Percentiles rank a stretch among this genome's conserved stretches.
Conservation (phyloP, 2,797 vertebrate genomes). For the Steatocranus sp. region DNA sequence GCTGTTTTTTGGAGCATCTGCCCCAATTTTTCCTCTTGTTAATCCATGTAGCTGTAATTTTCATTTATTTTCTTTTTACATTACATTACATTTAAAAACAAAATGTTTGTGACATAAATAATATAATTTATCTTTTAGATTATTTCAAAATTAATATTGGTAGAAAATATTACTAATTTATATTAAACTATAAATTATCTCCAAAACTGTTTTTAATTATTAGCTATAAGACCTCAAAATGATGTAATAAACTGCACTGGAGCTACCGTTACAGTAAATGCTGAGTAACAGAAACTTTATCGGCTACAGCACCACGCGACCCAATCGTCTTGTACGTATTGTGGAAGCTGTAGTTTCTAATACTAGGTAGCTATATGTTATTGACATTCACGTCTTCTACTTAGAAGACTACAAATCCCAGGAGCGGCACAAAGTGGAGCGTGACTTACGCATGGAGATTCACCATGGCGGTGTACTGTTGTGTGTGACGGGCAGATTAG, state of each 20-base stretch:
- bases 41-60: neutral
- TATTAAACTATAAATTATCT: neutral
- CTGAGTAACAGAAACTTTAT: neutral
- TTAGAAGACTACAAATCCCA: conserved; percentile 61
- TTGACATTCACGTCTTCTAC: rapidly evolving
- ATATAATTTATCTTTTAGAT: neutral
- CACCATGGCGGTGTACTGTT: conserved; percentile 62
- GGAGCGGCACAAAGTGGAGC: neutral
- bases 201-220: neutral
- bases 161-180: neutral
- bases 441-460: conserved; percentile 55
- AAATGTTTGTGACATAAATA: neutral
- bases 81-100: neutral
- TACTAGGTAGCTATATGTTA: rapidly evolving
- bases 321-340: neutral
- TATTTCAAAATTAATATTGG: neutral
- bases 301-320: neutral
- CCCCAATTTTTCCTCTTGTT: neutral
- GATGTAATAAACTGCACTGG: neutral
- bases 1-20: neutral
- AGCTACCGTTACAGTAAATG: neutral
- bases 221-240: neutral
- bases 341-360: conserved; percentile 62
- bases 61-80: neutral
- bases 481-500: conserved; percentile 64